Conservation (phyloP, 2,113 vertebrate genomes). For the western clawed frog (Xenopus tropicalis) region UCB_Xtro_10.0 CM004447.2:11309001-11309500, state of each 20-base stretch:
- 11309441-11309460: too few relatives aligned
- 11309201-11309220: constrained; percentile 44
- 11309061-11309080: constrained; percentile 53
- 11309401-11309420: too few relatives aligned
- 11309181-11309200: constrained; percentile 40
- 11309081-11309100: constrained; percentile 58
- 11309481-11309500: too few relatives aligned
- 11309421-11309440: too few relatives aligned
- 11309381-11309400: too few relatives aligned
- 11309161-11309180: constrained; percentile 11
- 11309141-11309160: constrained; percentile 52
- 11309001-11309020: constrained; percentile 27
- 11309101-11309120: constrained; percentile 58
- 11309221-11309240: constrained; percentile 15
- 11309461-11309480: too few relatives aligned
- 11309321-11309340: background rate
- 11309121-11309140: constrained; percentile 49
- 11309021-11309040: constrained; percentile 26
- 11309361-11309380: background rate
- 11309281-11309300: constrained; percentile 16
- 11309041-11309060: constrained; percentile 57
- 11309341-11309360: background rate
- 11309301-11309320: background rate
- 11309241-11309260: constrained; percentile 5
- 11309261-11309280: constrained; percentile 2